phyloP scores from a whole-genome alignment of 2,113 vertebrate species.

The Heterotilapia buettikoferi region DNA sequence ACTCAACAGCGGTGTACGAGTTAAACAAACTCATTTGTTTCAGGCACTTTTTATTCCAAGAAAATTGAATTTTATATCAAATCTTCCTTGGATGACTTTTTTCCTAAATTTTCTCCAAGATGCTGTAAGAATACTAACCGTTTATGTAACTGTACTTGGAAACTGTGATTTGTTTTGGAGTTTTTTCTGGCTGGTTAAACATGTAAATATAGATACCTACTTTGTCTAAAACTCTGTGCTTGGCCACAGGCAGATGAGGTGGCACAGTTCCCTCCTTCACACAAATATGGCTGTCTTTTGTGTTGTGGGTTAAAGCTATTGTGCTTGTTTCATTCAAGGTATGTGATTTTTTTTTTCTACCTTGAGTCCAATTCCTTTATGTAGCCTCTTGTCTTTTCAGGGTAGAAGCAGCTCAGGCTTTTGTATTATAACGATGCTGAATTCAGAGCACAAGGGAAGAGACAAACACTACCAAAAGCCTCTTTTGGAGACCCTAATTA shows the following conservation, averaged over 20 bases:
- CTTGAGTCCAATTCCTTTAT: conserved; percentile 20
- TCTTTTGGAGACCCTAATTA: conserved; percentile 34
- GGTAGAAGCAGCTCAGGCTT: conserved; percentile 35
- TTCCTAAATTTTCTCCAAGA: neutral
- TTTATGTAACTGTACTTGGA: neutral
- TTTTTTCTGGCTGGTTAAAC: neutral
- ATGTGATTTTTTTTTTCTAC: neutral
- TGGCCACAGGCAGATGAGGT: neutral
- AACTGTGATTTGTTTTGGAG: neutral
- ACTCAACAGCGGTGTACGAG: rapidly evolving
- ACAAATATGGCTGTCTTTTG: conserved; percentile 35
- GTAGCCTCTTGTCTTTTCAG: conserved; percentile 38
- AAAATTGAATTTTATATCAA: neutral
- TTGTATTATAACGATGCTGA: conserved; percentile 14
- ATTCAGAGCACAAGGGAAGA: conserved; percentile 11
- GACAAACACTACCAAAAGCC: conserved; percentile 8
- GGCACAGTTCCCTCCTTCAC: conserved; percentile 1
- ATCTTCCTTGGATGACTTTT: neutral
- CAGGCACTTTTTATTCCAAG: neutral
- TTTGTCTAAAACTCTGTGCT: conserved; percentile 7
- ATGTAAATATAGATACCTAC: conserved; percentile 15
- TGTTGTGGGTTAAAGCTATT: conserved; percentile 37
- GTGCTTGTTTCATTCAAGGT: conserved; percentile 18
- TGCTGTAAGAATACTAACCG: neutral
- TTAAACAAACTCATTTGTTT: neutral